Evolutionary conservation across 2,797 vertebrate species (phyloP).

Genomic region (Argya squamiceps): DNA sequence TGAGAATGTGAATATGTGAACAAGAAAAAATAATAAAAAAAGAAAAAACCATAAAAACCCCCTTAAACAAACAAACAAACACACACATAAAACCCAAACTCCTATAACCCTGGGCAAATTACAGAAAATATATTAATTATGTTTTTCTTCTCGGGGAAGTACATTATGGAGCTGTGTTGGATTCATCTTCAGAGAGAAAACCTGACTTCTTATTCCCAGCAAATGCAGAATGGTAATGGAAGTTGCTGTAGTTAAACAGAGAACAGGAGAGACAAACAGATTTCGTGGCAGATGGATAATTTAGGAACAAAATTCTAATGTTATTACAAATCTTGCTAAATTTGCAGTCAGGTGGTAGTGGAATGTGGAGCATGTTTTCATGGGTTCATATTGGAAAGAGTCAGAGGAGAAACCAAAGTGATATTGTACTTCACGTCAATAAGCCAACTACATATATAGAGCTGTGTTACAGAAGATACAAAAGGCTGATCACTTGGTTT

Average conservation of each 20-base stretch:
- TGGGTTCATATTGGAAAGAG: neutral
- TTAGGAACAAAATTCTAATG: neutral
- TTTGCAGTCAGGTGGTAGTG: neutral
- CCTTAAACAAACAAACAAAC: neutral
- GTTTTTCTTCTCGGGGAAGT: neutral
- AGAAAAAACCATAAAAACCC: rapidly evolving
- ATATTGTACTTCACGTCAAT: neutral
- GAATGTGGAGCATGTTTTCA: neutral
- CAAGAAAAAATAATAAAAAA: rapidly evolving
- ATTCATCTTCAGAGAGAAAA: neutral
- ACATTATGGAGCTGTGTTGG: neutral
- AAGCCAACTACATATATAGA: neutral
- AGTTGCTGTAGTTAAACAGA: neutral
- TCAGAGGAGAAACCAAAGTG: neutral
- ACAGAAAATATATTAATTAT: neutral
- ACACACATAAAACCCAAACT: neutral
- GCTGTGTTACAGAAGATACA: neutral
- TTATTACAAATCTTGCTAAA: neutral
- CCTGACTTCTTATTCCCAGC: neutral
- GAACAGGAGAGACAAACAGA: neutral
- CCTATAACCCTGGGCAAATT: neutral
- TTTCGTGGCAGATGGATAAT: neutral
- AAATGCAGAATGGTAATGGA: neutral
- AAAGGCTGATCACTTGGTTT: neutral
- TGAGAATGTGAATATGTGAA: neutral